Base-by-base conservation (phyloP, 2,113 vertebrate species). In the Sebastes fasciatus region DNA sequence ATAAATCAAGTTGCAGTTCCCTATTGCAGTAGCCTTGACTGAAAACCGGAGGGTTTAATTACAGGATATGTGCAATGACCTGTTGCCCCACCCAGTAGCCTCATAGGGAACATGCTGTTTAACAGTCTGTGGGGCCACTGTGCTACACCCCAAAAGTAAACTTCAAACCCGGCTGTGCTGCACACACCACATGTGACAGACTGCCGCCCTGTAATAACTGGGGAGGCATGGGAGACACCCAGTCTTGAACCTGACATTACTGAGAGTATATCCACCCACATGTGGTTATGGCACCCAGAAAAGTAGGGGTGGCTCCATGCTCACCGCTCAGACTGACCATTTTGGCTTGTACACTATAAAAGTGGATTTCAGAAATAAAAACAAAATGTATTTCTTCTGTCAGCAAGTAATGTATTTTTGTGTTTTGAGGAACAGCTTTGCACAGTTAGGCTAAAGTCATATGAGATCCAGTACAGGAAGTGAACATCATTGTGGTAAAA, bases 81-180 rank as follows among this genome's bases (percentile, higher is more conserved):
- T 87, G 85, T 83, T 85, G 89, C 92, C 89, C 88, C 92, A 91
- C 90, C 90, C 87, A 81, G 86, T 51, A 89, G 88, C 85, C 82
- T 86, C 72, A 83, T 87, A 70, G 88, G 79, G 85, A 90, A 86
- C 87, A 79, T 88, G 84, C 74, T 89, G 74, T 78, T 93, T 89
- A 87, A 77, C 60, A 48, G 80, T 74, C 65, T 88, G 88, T 85
- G 91, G 89, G 89, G 88, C 83, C 83, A 87, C 87, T 75, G 77
- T 75, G 76, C 70, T 92, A 82, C 88, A 89, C 83, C 90, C 92
- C 74, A 85, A 90, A 94, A 89, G 90, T 91, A 85, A 94, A 94
- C 88, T 86, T 93, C 82, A 87, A 88, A 91, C 79, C 84, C 54
- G 17, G 52, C 70, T 79, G 58, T 11, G 16, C 72, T 49, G 12